Percentiles rank a stretch among this genome's conserved stretches.
Evolutionary conservation across 2,797 vertebrate genomes (phyloP).

Genomic region (Labroides dimidiatus): DNA sequence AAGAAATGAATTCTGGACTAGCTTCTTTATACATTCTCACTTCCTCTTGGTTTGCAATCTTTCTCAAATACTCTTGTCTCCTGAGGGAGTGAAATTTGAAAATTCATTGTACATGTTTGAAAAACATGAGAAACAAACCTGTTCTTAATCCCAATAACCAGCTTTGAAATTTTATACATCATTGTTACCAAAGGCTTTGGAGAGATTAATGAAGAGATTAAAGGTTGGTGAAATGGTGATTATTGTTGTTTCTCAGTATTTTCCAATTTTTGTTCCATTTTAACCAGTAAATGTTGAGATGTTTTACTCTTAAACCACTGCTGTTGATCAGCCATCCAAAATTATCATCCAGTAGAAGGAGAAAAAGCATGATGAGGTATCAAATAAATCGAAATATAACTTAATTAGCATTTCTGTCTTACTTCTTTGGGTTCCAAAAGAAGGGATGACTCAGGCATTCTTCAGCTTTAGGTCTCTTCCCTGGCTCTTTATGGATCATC

Average conservation of each 20-base stretch:
- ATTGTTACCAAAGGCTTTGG: too few relatives aligned
- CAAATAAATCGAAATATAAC: background rate
- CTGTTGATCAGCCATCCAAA: too few relatives aligned
- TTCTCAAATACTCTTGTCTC: slow-evolving; percentile 60
- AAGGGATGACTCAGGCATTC: slow-evolving; percentile 72
- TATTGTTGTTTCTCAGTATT: too few relatives aligned
- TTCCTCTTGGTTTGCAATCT: slow-evolving; percentile 40
- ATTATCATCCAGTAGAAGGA: too few relatives aligned
- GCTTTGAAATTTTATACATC: too few relatives aligned
- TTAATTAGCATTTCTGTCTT: background rate
- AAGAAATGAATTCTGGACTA: slow-evolving; percentile 24
- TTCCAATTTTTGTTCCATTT: too few relatives aligned
- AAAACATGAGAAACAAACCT: background rate
- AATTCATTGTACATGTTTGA: too few relatives aligned
- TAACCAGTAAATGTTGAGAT: too few relatives aligned
- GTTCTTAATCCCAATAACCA: background rate
- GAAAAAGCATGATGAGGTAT: too few relatives aligned
- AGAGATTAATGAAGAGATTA: too few relatives aligned
- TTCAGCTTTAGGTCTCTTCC: slow-evolving; percentile 63
- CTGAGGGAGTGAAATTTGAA: slow-evolving; percentile 20
- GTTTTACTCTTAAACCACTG: too few relatives aligned
- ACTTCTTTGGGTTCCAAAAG: slow-evolving; percentile 68
- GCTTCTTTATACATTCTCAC: slow-evolving; percentile 31
- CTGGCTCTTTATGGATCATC: slow-evolving; percentile 70
- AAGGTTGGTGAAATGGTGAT: too few relatives aligned